Percentiles rank a stretch among this genome's conserved stretches.
Evolutionary conservation across 2,888 invertebrate species (phyloP).

Genomic region (Eumerus sabulonum): DNA sequence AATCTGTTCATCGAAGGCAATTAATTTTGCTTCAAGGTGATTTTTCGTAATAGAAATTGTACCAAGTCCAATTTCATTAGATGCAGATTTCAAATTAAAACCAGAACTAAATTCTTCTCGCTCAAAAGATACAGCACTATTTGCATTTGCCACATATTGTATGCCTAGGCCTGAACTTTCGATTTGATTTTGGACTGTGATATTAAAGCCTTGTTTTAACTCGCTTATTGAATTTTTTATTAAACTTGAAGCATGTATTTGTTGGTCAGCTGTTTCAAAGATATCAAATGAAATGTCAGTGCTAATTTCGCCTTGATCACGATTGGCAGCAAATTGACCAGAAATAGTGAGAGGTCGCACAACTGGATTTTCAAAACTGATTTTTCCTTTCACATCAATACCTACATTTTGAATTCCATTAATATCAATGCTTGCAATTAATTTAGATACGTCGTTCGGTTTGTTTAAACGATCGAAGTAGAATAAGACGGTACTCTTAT

Average conservation of each 20-base stretch:
- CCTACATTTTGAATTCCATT: conserved; percentile 79
- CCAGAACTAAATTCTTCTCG: conserved; percentile 74
- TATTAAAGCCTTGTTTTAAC: conserved; percentile 76
- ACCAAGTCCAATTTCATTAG: conserved; percentile 74
- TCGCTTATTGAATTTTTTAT: conserved; percentile 42
- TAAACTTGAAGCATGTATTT: conserved; percentile 76
- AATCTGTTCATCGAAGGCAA: conserved; percentile 73
- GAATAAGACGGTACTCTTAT: conserved; percentile 83
- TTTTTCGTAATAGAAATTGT: conserved; percentile 74
- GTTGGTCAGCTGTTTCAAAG: conserved; percentile 82
- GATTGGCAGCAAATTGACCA: conserved; percentile 78
- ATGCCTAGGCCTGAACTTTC: conserved; percentile 79
- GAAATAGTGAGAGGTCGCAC: conserved; percentile 80
- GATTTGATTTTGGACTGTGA: conserved; percentile 77
- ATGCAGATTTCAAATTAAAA: conserved; percentile 74
- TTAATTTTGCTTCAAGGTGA: conserved; percentile 73
- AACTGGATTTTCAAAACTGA: conserved; percentile 85
- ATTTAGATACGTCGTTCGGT: conserved; percentile 84
- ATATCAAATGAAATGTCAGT: conserved; percentile 81
- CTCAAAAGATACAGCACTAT: conserved; percentile 73
- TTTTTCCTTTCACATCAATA: conserved; percentile 80
- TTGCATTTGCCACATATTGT: conserved; percentile 72
- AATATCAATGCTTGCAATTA: conserved; percentile 81
- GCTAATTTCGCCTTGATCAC: conserved; percentile 72
- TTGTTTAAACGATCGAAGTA: conserved; percentile 86